phyloP scores from a whole-genome alignment of 2,888 invertebrate genomes.

The Pachydiplax longipennis region DNA sequence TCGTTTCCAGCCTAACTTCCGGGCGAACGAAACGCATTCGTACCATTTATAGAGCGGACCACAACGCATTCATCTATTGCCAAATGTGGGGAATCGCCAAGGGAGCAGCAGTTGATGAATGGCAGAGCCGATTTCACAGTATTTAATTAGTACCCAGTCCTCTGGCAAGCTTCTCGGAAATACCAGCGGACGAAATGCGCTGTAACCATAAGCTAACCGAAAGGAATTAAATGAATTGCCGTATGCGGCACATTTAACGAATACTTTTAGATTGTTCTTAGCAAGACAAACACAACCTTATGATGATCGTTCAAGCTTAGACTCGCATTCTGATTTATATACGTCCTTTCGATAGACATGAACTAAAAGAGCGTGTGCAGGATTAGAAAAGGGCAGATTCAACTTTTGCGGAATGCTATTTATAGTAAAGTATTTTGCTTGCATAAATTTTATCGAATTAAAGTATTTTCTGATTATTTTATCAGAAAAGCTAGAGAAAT shows the following conservation, averaged over 20 bases:
- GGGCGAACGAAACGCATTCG: neutral
- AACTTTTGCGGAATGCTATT: too few species aligned
- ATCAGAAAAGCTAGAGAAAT: too few species aligned
- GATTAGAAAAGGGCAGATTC: too few species aligned
- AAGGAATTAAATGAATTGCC: neutral
- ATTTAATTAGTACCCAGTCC: neutral
- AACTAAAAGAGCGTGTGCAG: too few species aligned
- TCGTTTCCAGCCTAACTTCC: neutral
- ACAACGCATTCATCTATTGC: neutral
- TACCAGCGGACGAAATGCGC: neutral
- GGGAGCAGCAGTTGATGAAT: neutral
- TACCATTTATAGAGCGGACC: neutral
- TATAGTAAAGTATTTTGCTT: too few species aligned
- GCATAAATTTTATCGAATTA: too few species aligned
- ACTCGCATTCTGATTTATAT: too few species aligned
- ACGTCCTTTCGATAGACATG: too few species aligned
- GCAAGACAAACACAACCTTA: too few species aligned
- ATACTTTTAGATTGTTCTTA: too few species aligned
- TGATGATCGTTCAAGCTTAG: too few species aligned
- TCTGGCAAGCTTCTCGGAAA: neutral
- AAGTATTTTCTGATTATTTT: too few species aligned
- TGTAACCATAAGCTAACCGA: neutral
- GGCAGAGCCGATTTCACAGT: neutral
- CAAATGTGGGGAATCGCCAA: neutral
- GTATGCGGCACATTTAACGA: neutral